Base-by-base conservation (phyloP, 2,113 vertebrate genomes). In the Neolamprologus longior region DNA sequence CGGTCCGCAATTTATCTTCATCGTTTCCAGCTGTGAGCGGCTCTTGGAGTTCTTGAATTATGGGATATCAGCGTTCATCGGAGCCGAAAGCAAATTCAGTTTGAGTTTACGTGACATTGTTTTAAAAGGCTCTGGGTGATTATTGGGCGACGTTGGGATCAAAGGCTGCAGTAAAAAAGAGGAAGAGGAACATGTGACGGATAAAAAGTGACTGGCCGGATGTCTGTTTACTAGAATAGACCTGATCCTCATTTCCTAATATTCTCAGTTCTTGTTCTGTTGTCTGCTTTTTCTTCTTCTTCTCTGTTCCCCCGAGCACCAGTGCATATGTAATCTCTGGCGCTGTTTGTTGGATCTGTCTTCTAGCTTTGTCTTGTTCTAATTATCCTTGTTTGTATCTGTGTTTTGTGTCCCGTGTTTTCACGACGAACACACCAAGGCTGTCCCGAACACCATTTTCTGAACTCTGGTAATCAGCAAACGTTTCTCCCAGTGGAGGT, bases 371-470 rank as follows among this genome's bases (percentile, higher is more conserved):
- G 79, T 76, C 85, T 89, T 87, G 82, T 83, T 89, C 28, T 52
- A 73, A 89, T 89, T 80, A 85, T 89, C 66, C 12, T 21, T 68
- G 73, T 88, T 88, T 81, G 73, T 13, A 33, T 78, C 73, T n/a
- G 73, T 17, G 21, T 73, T 82, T 47, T 10, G n/a, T 47, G 61
- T 76, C 26, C 11, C 0, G 4, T 14, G 61, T 81, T 52, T 40
- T 33, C 73, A 52, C 12, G 73, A 33, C 1, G 4, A 78, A 78
- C 17, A 12, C 45, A 31, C 15, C 73, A n/a, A 28, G 17, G 45
- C 45, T 52, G 45, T n/a, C 17, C 73, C 1, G 1, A 52, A 31
- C 17, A 19, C 6, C 24, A 13, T 0, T 31, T 52, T n/a, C 73
- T 8, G 7, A 52, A 4, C 45, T 31, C 21, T 50, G 73, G 26